Conservation (phyloP, 2,797 vertebrate genomes). For the Notolepis coatsorum region DNA sequence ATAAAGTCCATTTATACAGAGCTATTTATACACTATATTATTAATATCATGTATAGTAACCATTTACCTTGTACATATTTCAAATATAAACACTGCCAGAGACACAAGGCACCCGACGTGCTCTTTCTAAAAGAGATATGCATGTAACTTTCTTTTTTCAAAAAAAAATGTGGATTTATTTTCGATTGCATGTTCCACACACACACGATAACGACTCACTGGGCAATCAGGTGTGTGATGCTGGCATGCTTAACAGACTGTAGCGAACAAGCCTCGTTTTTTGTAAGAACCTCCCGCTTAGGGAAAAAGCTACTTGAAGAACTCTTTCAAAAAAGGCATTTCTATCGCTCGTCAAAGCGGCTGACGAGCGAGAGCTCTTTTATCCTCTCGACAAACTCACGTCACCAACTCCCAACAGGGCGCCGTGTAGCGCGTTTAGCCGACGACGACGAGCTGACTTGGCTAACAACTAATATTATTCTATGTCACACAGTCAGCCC, state of each 20-base stretch:
- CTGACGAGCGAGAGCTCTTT: neutral
- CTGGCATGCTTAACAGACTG: conserved; percentile 76
- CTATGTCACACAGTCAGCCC: neutral
- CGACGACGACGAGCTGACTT: neutral
- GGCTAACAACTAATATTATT: neutral
- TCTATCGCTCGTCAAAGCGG: conserved; percentile 7
- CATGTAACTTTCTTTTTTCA: conserved; percentile 78
- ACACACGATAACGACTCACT: conserved; percentile 75
- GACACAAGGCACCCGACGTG: conserved; percentile 88
- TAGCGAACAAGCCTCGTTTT: conserved; percentile 57
- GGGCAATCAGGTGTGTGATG: conserved; percentile 76
- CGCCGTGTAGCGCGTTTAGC: conserved; percentile 3
- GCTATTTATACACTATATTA: conserved; percentile 76
- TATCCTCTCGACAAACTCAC: neutral
- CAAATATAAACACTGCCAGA: conserved; percentile 90
- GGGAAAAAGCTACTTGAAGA: conserved; percentile 69
- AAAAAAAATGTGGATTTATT: conserved; percentile 7
- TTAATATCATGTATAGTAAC: conserved; percentile 54
- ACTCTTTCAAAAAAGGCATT: conserved; percentile 47
- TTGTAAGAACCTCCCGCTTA: conserved; percentile 22
- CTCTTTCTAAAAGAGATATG: conserved; percentile 86
- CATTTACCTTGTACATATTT: conserved; percentile 84
- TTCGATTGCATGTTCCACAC: conserved; percentile 83
- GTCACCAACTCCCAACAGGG: conserved; percentile 18
- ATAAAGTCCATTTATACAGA: conserved; percentile 73